A percentile compares a stretch with the other conserved stretches of the same genome.
These are phyloP conservation scores for Loriculus beryllinus DNA, from an alignment of 2,797 vertebrate species.

Conservation along the genomic window DNA sequence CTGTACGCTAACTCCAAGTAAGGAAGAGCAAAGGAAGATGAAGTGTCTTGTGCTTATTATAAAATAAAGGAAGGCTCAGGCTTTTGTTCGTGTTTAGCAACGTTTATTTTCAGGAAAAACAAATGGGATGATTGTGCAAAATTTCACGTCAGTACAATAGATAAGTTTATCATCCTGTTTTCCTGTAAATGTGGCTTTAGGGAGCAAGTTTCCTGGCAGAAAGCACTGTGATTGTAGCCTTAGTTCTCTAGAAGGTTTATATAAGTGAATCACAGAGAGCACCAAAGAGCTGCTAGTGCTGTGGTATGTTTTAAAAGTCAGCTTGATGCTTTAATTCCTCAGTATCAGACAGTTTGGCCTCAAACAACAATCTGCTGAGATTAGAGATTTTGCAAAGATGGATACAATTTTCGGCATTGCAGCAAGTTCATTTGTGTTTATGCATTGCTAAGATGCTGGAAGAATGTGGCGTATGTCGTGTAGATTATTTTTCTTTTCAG, in stretches of 20 bases:
- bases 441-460: neutral
- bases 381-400: neutral
- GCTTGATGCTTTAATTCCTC: neutral
- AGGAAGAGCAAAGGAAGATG: neutral
- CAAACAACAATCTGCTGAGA: neutral
- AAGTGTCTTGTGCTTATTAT: neutral
- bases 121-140: neutral
- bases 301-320: neutral
- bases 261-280: neutral
- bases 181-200: slow-evolving; percentile 36
- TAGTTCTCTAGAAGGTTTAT: neutral
- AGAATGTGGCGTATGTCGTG: neutral
- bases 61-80: neutral
- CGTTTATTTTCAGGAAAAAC: neutral
- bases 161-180: neutral
- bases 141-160: neutral
- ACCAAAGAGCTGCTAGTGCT: neutral
- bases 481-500: neutral
- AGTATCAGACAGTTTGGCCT: neutral
- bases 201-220: slow-evolving; percentile 19
- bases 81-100: neutral
- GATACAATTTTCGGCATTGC: neutral
- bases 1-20: neutral
- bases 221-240: neutral
- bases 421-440: neutral